Evolutionary conservation across 2,113 vertebrate species (phyloP).

Genomic region (Castor canadensis): DNA sequence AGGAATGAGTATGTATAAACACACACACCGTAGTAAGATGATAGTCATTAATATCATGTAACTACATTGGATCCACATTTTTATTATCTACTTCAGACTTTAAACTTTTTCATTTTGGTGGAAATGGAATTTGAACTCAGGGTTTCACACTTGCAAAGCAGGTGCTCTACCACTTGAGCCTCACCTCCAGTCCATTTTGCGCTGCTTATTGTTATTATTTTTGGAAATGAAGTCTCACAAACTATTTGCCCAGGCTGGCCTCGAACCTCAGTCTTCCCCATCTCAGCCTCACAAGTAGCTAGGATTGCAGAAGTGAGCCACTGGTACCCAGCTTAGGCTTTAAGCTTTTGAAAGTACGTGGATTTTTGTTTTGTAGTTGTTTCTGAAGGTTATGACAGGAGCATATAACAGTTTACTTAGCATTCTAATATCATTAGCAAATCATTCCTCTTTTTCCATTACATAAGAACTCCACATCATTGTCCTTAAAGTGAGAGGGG

Average conservation of each 20-base stretch:
- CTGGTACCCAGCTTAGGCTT: not conserved
- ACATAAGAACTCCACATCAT: not conserved
- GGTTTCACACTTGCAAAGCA: no score
- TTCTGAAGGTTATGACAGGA: not conserved
- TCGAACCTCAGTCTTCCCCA: no score
- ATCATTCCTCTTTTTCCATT: not conserved
- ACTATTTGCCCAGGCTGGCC: no score
- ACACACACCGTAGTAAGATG: not conserved
- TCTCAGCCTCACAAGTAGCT: no score
- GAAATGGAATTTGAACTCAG: no score
- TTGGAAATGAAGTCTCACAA: no score
- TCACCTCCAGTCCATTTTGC: no score
- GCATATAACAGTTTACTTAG: not conserved
- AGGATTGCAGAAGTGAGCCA: no score
- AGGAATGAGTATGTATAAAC: not conserved
- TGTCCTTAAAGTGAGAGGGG: not conserved
- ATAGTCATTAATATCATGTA: not conserved
- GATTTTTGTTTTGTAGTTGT: not conserved
- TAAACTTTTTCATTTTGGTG: no score
- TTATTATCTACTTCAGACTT: no score
- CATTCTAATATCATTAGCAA: not conserved
- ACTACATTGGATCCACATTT: not conserved
- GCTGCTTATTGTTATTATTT: no score
- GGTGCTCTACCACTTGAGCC: no score
- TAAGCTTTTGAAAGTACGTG: not conserved